Evolutionary conservation across 1,140 invertebrate species (phyloP).

Genomic region (Drosophila pachea): DNA sequence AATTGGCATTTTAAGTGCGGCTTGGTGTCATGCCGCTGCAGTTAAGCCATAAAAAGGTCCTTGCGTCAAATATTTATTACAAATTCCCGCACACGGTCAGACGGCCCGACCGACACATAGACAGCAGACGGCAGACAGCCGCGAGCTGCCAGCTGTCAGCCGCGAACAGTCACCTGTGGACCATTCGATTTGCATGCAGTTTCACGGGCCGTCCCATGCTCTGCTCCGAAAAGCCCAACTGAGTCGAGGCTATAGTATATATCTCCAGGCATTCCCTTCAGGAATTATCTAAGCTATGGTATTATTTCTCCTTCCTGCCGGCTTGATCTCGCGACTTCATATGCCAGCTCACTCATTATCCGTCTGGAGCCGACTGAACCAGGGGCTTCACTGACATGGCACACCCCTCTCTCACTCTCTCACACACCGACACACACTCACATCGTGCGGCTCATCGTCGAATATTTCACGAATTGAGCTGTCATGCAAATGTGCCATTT

Average conservation of each 20-base stretch:
- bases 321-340: background rate
- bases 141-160: background rate
- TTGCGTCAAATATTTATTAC: conserved; percentile 72
- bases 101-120: conserved; percentile 20
- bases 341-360: background rate
- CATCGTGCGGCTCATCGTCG: conserved; percentile 18
- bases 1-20: conserved; percentile 76
- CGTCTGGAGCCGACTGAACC: background rate
- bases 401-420: background rate
- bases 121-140: background rate
- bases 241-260: no score
- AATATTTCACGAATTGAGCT: conserved; percentile 77
- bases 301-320: no score
- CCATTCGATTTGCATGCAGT: conserved; percentile 17
- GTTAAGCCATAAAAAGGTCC: conserved; percentile 66
- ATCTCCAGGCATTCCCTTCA: no score
- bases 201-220: no score
- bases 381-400: background rate
- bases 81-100: conserved; percentile 44
- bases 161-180: conserved; percentile 24
- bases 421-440: conserved; percentile 17
- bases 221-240: no score
- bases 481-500: conserved; percentile 75
- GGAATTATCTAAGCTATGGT: no score
- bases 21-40: conserved; percentile 66